Evolutionary conservation across 2,888 invertebrate genomes (phyloP), one percentile per base, ranked within the genome.

Genomic region (Phoenoteleia sp.): DNA sequence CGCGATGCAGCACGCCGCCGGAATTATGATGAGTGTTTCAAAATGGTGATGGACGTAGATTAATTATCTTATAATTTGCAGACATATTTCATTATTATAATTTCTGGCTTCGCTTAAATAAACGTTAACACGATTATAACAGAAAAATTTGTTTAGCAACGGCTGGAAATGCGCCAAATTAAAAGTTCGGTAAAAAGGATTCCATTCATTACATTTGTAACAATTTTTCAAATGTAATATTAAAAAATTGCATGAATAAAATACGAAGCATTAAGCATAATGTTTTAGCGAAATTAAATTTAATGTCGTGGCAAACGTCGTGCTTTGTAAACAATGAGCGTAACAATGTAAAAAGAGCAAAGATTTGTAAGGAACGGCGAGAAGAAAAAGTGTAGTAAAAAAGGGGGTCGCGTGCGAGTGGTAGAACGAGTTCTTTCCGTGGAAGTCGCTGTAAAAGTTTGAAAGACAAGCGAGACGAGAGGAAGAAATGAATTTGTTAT

Each of bases 401-500:
- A 62, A 79, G 64, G 76, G 56, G 60, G 82, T 71, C 56, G 82
- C 76, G 76, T 82, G 71, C 64, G 74, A 69, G 17, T 23, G 13
- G 60, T 33, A 27, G n/a, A 56, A 62, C 45, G 19, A 52, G 21
- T 49, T 45, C 54, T 60, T 79, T 74, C 49, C 76, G 67, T 62
- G 47, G 64, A 82, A 77, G 72, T 66, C 36, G 39, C 27, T 36
- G 71, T 60, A 52, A 72, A 84, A 79, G 69, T 79, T 69, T 74
- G 71, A 75, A 84, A 84, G 77, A 80, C 84, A 75, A 75, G 69
- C 79, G 75, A 80, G 71, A 69, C 69, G 42, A 74, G 69, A 75
- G 69, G 75, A 90, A 88, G 87, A 90, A 90, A 91, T 90, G 87
- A 87, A 90, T 90, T 91, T 89, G 90, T 88, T 89, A 91, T 91